A percentile compares a stretch with the other conserved stretches of the same genome.
Conservation (phyloP, 2,888 invertebrate species). For the Netelia inedita region DNA sequence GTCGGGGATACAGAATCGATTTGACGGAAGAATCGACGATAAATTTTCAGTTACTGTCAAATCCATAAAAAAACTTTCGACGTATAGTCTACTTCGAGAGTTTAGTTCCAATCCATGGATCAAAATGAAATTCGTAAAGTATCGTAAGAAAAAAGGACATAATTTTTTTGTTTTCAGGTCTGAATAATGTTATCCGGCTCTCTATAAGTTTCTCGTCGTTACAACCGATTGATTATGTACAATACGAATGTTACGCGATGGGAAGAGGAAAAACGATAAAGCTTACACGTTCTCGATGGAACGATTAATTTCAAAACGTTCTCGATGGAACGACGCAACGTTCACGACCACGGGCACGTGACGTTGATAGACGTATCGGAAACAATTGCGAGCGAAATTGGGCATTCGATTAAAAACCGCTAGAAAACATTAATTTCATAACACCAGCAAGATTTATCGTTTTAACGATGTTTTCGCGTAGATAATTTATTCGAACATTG, state of each 20-base stretch:
- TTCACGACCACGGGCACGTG: too few relatives aligned
- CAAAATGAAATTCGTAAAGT: constrained; percentile 49
- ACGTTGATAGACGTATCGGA: too few relatives aligned
- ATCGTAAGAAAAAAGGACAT: background rate
- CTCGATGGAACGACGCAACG: too few relatives aligned
- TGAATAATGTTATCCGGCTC: background rate
- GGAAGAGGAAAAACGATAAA: constrained; percentile 41
- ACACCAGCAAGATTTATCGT: too few relatives aligned
- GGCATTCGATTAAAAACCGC: too few relatives aligned
- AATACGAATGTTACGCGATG: constrained; percentile 8
- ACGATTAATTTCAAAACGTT: background rate
- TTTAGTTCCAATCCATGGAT: background rate
- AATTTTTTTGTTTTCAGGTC: too few relatives aligned
- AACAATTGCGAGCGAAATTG: too few relatives aligned
- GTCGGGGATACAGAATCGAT: background rate
- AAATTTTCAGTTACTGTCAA: constrained; percentile 22
- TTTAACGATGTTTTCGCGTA: too few relatives aligned
- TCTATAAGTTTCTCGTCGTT: constrained; percentile 57
- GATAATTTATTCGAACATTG: too few relatives aligned
- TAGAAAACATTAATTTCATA: too few relatives aligned
- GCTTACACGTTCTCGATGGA: constrained; percentile 25
- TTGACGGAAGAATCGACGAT: background rate
- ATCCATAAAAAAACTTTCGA: constrained; percentile 22
- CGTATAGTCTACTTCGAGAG: background rate
- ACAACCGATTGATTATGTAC: constrained; percentile 55